Percentiles rank a stretch among this genome's conserved stretches.
Conservation (phyloP, 2,888 invertebrate genomes). For the Cryptops parisi region DNA sequence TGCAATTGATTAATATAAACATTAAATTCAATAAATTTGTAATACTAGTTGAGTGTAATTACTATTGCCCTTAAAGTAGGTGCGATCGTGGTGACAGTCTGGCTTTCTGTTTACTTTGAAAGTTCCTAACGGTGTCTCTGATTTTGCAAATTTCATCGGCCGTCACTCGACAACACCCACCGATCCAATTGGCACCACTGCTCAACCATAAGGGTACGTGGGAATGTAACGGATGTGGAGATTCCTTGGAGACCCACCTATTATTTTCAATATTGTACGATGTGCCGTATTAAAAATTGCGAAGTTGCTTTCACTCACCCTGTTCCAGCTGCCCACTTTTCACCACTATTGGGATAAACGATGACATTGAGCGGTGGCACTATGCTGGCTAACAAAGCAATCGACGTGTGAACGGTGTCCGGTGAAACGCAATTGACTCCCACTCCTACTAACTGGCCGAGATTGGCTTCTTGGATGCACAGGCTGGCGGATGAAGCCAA, state of each 20-base stretch:
- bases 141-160: constrained; percentile 65
- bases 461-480: constrained; percentile 27
- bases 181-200: constrained; percentile 66
- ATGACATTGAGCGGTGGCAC: constrained; percentile 50
- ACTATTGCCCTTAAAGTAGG: no score
- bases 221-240: constrained; percentile 33
- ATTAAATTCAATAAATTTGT: no score
- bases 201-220: constrained; percentile 67
- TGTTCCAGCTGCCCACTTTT: constrained; percentile 48
- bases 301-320: constrained; percentile 18
- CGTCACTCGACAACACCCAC: constrained; percentile 82
- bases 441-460: constrained; percentile 63
- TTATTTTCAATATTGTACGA: not conserved
- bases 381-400: constrained; percentile 30
- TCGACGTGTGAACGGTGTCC: constrained; percentile 43
- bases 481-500: constrained; percentile 54
- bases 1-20: no score
- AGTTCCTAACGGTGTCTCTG: no score
- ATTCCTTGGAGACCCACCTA: constrained; percentile 44
- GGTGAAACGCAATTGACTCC: constrained; percentile 81
- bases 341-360: constrained; percentile 87
- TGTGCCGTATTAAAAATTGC: not conserved
- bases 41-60: no score
- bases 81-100: no score
- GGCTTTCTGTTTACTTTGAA: no score